These are phyloP conservation scores for Gallinago paraguaiae DNA, from an alignment of 2,113 vertebrate genomes.

Conservation along the genomic window DNA sequence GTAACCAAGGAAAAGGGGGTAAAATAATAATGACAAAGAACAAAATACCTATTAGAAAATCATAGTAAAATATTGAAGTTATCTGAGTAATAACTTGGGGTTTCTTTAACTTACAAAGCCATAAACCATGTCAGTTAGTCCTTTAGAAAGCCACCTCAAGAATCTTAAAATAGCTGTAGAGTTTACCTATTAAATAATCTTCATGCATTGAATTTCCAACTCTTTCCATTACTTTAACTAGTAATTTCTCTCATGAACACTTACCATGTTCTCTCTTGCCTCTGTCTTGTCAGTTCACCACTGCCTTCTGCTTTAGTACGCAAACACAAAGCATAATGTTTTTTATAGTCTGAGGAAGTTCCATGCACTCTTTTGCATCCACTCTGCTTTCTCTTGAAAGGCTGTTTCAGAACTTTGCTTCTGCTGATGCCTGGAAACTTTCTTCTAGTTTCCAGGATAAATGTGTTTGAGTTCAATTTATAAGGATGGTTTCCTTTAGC, in stretches of 20 bases:
- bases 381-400: neutral
- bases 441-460: neutral
- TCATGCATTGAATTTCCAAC: rapidly evolving
- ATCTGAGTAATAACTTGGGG: neutral
- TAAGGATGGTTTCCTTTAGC: neutral
- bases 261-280: neutral
- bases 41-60: neutral
- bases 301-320: neutral
- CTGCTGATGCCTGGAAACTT: neutral
- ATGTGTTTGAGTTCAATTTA: neutral
- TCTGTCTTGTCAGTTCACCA: neutral
- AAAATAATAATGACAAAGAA: neutral
- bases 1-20: neutral
- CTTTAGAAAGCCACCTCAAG: neutral
- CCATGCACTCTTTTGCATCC: neutral
- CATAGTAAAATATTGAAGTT: neutral
- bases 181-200: neutral
- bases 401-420: neutral
- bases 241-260: neutral
- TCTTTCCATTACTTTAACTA: neutral
- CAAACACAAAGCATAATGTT: neutral
- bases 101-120: neutral
- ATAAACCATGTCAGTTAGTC: neutral
- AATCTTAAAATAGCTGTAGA: neutral
- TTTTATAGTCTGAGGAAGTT: neutral